Base-by-base conservation (phyloP, 2,888 invertebrate genomes). In the Lithophane ornitopus region DNA sequence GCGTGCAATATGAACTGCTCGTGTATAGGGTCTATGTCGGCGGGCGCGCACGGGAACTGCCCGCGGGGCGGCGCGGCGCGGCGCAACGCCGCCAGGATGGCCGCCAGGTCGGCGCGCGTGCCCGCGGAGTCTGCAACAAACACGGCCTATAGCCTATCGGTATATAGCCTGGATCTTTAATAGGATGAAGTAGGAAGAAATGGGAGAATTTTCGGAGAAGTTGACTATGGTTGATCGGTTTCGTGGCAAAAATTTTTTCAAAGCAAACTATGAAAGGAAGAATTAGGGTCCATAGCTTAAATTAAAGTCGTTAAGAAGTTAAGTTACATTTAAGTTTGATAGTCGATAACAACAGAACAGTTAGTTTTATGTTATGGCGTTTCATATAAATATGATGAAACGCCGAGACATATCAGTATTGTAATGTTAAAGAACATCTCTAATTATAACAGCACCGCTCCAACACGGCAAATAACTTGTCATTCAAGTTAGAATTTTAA, bases 1-100 rank as follows among this genome's bases (percentile, higher is more conserved):
- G 97, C 97, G 92, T 99, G 99, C 79, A 98, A 96, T 49, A 98
- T 92, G 90, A 99, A 98, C 93, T 98, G 98, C 87, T 98, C 98
- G 34, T 98, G 98, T 63, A 99, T 97, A 4, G 98, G 98, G 86
- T 98, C 97, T 91, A 97, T 97, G 91, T 99, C 98, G 4, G 96
- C 97, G 0, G 96, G 90, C 22, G 97, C 95, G 56, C 98, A 97
- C 0, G 99, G 98, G 93, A 99, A 99, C 76, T 98, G 93, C 0
- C 94, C 95, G 2, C 89, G 69, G 1, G 92, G 90, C 0, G 95
- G 95, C 71, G 94, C 92, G 0, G 94, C 82, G 0, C 94, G 88
- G 3, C 98, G 98, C 86, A 98, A 97, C 0, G 98, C 97, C 74
- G 99, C 97, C 73, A 99, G 95, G 67, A 98, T 98, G 85, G 98